Base-by-base conservation (phyloP, 1,140 invertebrate genomes). In the Habropoda laboriosa region DNA sequence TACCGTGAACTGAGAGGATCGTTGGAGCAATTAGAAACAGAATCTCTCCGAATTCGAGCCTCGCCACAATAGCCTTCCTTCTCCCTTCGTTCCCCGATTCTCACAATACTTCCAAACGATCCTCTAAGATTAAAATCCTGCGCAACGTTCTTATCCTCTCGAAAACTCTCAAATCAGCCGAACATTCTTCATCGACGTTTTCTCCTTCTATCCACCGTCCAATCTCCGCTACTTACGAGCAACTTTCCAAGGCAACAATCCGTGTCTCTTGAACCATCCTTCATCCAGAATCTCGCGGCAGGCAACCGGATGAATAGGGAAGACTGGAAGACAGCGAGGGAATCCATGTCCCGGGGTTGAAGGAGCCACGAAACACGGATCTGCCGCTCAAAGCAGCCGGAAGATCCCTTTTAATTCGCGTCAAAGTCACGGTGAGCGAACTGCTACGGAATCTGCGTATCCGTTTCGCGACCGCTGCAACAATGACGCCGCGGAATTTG, bases 401-500 rank as follows among this genome's bases (percentile, higher is more conserved):
- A 57, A 55, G 77, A 63, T 55, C 57, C 68, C 27, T 73, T 73
- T 72, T 73, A 79, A 79, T 73, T 73, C 68, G 57, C 32, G 21
- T 77, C 75, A 55, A 53, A 75, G 61, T 57, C 53, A 40, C 4
- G 30, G 18, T n/a, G 27, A 40, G 8, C 40, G 60, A 51, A 49
- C 58, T 12, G 38, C 21, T 24, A 30, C n/a, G 63, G 68, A 58
- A 77, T 70, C 49, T 53, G 45, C 57, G 60, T 55, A 72, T 63
- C 27, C 63, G 79, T 76, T 58, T 40, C 73, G 51, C 49, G 63
- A 51, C 51, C 64, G 40, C 10, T 3, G 63, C 47, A 86, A 86
- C 80, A 86, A 86, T 83, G 80, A 86, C 77, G 61, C 55, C 38
- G 71, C 27, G 57, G 72, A 74, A 86, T 86, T 86, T 86, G 85